Conservation (phyloP, 2,113 vertebrate genomes). For the Neogobius melanostomus region DNA sequence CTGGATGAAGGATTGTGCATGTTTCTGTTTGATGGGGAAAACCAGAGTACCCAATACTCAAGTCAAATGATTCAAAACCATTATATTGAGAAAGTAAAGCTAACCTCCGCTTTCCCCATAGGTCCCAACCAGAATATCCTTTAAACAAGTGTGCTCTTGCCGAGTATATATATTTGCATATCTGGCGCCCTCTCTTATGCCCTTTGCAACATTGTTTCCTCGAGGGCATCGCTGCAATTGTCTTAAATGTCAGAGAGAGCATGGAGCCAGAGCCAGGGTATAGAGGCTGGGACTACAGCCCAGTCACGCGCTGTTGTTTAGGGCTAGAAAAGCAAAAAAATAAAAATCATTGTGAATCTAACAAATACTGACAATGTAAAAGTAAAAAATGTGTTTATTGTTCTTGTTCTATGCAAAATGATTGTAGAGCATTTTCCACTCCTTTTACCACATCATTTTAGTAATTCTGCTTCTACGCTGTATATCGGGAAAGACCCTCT, state of each 20-base stretch:
- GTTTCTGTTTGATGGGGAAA: no score
- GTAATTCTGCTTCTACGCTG: background rate
- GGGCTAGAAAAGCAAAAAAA: constrained; percentile 21
- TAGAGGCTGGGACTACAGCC: constrained; percentile 47
- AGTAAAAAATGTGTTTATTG: no score
- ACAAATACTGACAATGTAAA: constrained; percentile 8
- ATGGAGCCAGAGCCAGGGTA: constrained; percentile 25
- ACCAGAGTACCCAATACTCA: no score
- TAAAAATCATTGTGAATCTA: constrained; percentile 10
- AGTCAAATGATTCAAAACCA: no score
- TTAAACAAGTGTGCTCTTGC: background rate
- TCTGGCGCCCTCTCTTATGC: constrained; percentile 34
- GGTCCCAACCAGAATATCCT: background rate
- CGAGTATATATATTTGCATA: constrained; percentile 24
- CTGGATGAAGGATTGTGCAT: no score
- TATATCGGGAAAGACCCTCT: background rate
- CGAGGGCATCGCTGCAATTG: constrained; percentile 43
- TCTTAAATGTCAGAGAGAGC: constrained; percentile 36
- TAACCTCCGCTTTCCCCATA: background rate
- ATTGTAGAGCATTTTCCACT: background rate
- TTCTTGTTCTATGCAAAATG: no score
- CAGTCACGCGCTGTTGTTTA: constrained; percentile 33
- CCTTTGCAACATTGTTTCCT: constrained; percentile 43
- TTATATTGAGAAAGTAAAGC: background rate
- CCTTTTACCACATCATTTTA: background rate